A percentile compares a stretch with the other conserved stretches of the same genome.
These are phyloP conservation scores for Lamproptera curius DNA, from an alignment of 2,888 invertebrate genomes.

Conservation along the genomic window DNA sequence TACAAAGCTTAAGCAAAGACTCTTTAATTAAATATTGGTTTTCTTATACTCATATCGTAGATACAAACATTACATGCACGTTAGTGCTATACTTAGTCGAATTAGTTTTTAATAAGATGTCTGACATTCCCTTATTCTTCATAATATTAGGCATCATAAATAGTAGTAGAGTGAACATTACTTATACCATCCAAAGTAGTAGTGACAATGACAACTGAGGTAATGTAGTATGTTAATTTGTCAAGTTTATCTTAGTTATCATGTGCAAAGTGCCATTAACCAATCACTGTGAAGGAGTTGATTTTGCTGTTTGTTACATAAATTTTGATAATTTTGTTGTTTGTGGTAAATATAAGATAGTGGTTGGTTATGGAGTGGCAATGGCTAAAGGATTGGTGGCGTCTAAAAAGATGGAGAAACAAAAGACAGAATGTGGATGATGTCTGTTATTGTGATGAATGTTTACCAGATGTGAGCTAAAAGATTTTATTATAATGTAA, in stretches of 20 bases:
- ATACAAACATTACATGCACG: neutral
- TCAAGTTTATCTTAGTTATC: slow-evolving; percentile 70
- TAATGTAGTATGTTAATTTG: slow-evolving; percentile 57
- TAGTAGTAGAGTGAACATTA: slow-evolving; percentile 39
- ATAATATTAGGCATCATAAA: slow-evolving; percentile 21
- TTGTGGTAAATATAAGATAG: slow-evolving; percentile 41
- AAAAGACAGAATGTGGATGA: slow-evolving; percentile 78
- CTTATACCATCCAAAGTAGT: slow-evolving; percentile 47
- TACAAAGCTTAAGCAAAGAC: no score
- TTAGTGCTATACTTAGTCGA: neutral
- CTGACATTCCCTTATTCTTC: neutral
- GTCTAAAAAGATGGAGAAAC: slow-evolving; percentile 83
- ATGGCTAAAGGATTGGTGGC: slow-evolving; percentile 90
- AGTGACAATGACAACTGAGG: slow-evolving; percentile 68
- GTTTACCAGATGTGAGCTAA: slow-evolving; percentile 77
- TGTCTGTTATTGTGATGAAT: slow-evolving; percentile 88
- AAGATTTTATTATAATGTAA: slow-evolving; percentile 16
- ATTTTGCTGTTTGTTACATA: slow-evolving; percentile 45
- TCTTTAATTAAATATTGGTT: neutral
- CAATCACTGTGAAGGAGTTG: slow-evolving; percentile 55
- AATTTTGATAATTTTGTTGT: slow-evolving; percentile 43
- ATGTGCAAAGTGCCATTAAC: slow-evolving; percentile 45
- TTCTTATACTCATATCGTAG: neutral
- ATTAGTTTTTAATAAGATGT: neutral
- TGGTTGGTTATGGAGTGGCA: slow-evolving; percentile 83